Conservation (phyloP, 2,113 vertebrate genomes). For the Spermophilus dauricus region DNA sequence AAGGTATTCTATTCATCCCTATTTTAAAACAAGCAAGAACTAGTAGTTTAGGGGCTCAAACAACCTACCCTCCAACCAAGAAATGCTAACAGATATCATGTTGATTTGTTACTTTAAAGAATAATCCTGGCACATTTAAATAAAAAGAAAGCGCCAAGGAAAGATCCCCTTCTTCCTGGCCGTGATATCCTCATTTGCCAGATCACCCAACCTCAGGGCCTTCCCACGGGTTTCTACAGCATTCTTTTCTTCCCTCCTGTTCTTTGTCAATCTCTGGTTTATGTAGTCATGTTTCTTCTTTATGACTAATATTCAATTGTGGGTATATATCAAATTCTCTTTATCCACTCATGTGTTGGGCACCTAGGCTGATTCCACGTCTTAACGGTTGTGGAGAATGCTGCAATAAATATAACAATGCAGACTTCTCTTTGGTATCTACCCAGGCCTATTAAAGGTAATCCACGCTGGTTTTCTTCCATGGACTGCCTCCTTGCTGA, state of each 20-base stretch:
- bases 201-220: not conserved
- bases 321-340: not conserved
- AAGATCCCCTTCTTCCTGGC: not conserved
- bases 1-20: not conserved
- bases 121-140: not conserved
- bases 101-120: not conserved
- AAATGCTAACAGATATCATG: not conserved
- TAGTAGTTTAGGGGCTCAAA: not conserved
- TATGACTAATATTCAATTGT: not conserved
- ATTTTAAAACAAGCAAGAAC: constrained; percentile 18
- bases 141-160: not conserved
- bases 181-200: not conserved
- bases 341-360: not conserved
- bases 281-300: not conserved
- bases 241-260: not conserved
- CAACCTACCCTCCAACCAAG: not conserved
- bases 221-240: not conserved
- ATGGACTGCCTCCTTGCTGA: not conserved
- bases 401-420: not conserved
- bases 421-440: not conserved
- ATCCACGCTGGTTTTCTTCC: not conserved
- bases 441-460: not conserved
- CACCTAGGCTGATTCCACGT: not conserved
- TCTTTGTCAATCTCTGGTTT: not conserved
- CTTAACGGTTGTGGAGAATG: not conserved